Percentiles rank a stretch among this genome's conserved stretches.
Conservation (phyloP, 53 echinoderm and acorn worm species). For the Temnopleurus reevesii region DNA sequence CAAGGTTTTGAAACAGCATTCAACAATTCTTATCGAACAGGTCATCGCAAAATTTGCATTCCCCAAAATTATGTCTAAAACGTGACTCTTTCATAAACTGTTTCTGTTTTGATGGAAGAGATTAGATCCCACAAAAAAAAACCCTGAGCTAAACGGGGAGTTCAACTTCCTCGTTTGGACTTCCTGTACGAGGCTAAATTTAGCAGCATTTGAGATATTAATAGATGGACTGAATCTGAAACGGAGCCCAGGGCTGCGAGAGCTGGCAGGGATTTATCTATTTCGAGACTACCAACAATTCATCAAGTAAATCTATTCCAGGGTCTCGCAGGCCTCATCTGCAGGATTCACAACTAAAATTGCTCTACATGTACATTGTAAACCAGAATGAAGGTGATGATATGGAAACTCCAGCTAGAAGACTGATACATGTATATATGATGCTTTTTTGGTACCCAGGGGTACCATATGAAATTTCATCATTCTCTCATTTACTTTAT, state of each 20-base stretch:
- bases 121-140: background rate
- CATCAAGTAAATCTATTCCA: conserved; percentile 16
- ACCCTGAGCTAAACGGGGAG: background rate
- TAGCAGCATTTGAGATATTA: conserved; percentile 34
- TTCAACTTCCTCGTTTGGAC: conserved; percentile 46
- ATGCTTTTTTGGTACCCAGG: no score
- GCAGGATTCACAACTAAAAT: background rate
- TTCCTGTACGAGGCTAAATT: conserved; percentile 49
- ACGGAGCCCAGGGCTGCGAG: conserved; percentile 20
- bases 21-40: no score
- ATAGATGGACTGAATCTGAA: conserved; percentile 41
- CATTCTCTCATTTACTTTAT: no score
- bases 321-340: conserved; percentile 6
- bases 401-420: no score
- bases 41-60: no score
- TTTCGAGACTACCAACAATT: background rate
- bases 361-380: no score
- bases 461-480: no score
- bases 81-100: no score
- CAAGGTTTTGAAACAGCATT: no score
- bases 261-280: background rate
- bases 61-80: no score
- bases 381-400: no score
- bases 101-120: background rate
- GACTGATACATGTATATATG: no score